Conservation (phyloP, 2,797 vertebrate species). For the Melanotaenia boesemani region DNA sequence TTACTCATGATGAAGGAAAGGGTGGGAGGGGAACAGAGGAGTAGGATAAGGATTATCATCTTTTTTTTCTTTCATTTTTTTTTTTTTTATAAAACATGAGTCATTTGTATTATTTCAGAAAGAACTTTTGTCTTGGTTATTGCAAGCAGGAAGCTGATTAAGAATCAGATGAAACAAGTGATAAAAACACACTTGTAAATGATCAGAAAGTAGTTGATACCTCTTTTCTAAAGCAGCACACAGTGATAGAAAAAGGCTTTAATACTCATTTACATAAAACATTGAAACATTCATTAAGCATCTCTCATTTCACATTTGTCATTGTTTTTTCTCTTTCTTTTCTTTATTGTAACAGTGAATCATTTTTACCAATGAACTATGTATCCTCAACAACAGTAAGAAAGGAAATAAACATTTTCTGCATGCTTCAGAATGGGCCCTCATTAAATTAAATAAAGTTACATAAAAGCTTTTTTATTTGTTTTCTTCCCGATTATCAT, state of each 20-base stretch:
- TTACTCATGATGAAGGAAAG: slow-evolving; percentile 72
- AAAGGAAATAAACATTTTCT: too few relatives aligned
- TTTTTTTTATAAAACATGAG: slow-evolving; percentile 21
- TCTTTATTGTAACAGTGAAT: slow-evolving; percentile 35
- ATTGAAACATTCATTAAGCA: background rate
- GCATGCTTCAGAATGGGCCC: too few relatives aligned
- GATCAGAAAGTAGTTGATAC: background rate
- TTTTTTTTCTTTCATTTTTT: background rate
- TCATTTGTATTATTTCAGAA: slow-evolving; percentile 27
- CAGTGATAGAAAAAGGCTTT: background rate
- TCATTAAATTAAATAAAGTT: too few relatives aligned
- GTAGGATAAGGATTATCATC: slow-evolving; percentile 26
- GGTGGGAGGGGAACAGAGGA: slow-evolving; percentile 34
- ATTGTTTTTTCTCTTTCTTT: slow-evolving; percentile 40
- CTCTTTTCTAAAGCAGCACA: background rate
- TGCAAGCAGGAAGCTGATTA: background rate
- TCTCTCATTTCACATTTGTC: slow-evolving; percentile 36
- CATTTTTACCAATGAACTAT: slow-evolving; percentile 55
- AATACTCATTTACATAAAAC: background rate
- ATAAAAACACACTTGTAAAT: slow-evolving; percentile 8
- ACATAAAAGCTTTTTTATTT: too few relatives aligned
- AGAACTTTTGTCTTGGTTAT: slow-evolving; percentile 9
- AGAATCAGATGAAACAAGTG: background rate
- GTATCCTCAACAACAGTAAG: slow-evolving; percentile 11
- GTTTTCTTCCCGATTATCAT: too few relatives aligned